These are phyloP conservation scores for Gallinago media DNA, from an alignment of 2,113 vertebrate genomes.

Conservation along the genomic window DNA sequence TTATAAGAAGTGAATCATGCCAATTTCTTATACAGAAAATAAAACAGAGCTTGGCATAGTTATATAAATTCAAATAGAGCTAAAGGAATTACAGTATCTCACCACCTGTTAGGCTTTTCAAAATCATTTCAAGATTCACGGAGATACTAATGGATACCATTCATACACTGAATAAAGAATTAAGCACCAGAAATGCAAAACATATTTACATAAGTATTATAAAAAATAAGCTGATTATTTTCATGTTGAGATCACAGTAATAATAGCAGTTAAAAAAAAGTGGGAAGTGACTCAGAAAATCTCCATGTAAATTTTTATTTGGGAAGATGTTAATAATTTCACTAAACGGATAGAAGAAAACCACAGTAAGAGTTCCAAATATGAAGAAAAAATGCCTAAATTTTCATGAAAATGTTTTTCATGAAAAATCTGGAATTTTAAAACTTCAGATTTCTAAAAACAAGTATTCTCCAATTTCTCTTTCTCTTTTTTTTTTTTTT, in stretches of 20 bases:
- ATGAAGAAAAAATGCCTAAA: neutral
- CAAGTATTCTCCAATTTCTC: fast-evolving
- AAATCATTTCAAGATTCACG: constrained; percentile 10
- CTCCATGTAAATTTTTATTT: neutral
- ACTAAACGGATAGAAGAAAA: neutral
- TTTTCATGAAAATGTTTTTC: neutral
- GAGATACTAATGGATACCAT: neutral
- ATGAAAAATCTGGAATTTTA: neutral
- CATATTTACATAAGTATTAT: neutral
- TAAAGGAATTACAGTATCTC: neutral
- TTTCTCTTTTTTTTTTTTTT: neutral
- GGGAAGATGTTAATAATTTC: neutral
- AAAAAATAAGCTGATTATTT: constrained; percentile 8
- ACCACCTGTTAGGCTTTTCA: constrained; percentile 4
- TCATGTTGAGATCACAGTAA: neutral
- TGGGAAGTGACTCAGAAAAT: constrained; percentile 7
- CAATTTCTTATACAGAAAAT: neutral
- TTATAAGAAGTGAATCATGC: neutral
- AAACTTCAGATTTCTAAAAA: neutral
- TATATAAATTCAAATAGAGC: neutral
- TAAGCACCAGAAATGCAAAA: neutral
- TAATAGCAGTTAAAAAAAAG: neutral
- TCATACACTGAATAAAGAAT: constrained; percentile 19
- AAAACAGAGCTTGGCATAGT: neutral
- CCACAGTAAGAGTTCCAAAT: neutral